Percentiles rank a stretch among this genome's conserved stretches.
These are phyloP conservation scores for Todiramphus saurophagus DNA, from an alignment of 2,113 vertebrate genomes.

Conservation along the genomic window DNA sequence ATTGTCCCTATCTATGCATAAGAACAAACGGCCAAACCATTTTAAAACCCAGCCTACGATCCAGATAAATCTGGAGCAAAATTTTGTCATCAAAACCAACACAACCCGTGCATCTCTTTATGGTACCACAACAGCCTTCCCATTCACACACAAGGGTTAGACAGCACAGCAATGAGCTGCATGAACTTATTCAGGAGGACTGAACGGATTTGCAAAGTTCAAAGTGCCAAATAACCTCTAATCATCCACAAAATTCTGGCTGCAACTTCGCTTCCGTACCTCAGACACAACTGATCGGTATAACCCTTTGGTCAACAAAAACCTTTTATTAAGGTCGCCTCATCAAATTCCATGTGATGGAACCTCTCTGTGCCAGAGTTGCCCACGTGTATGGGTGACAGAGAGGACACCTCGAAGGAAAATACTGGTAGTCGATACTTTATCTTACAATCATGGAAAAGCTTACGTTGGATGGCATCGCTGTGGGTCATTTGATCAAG, in stretches of 20 bases:
- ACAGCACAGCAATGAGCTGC: neutral
- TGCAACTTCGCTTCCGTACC: neutral
- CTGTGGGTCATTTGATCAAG: neutral
- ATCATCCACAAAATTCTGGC: neutral
- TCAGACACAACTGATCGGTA: neutral
- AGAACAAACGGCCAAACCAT: neutral
- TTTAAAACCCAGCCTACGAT: neutral
- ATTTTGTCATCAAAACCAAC: fast-evolving
- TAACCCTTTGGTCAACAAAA: neutral
- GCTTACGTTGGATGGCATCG: neutral
- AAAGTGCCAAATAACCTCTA: neutral
- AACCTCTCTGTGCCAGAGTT: neutral
- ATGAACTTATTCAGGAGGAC: neutral
- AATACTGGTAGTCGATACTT: neutral
- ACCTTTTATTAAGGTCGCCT: neutral
- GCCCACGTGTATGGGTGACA: neutral
- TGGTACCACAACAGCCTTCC: neutral
- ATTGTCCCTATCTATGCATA: neutral
- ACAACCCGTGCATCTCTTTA: fast-evolving
- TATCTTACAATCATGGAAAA: neutral
- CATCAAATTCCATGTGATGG: neutral
- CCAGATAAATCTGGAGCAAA: neutral
- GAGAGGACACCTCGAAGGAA: neutral
- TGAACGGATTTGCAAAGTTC: neutral
- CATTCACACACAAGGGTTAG: neutral